Conservation (phyloP, 1,140 invertebrate genomes). For the Gryon sp. region DNA sequence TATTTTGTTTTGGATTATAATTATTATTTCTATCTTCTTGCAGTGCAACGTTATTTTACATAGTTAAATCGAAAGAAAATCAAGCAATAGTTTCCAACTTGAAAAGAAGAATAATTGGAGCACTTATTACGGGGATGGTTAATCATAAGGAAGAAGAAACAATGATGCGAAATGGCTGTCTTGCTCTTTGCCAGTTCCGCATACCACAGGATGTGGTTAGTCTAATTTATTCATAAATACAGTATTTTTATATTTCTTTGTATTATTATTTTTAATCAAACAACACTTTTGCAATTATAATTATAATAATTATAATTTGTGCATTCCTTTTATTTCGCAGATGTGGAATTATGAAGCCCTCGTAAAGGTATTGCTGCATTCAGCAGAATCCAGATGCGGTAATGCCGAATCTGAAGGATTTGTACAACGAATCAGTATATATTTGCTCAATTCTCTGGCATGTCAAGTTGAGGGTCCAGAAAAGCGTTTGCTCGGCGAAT, state of each 20-base stretch:
- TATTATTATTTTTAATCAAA: too few relatives aligned
- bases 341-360: slow-evolving; percentile 94
- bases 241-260: too few relatives aligned
- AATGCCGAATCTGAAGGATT: slow-evolving; percentile 92
- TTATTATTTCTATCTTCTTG: too few relatives aligned
- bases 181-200: slow-evolving; percentile 96
- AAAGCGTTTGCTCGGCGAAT: slow-evolving; percentile 92
- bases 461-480: slow-evolving; percentile 97
- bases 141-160: slow-evolving; percentile 90
- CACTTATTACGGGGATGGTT: slow-evolving; percentile 93
- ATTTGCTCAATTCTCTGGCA: slow-evolving; percentile 95
- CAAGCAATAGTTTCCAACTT: slow-evolving; percentile 83
- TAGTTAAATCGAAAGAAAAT: slow-evolving; percentile 91
- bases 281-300: too few relatives aligned
- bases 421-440: slow-evolving; percentile 96
- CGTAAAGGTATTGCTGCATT: slow-evolving; percentile 90
- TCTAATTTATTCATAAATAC: slow-evolving; percentile 53
- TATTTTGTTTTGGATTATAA: too few relatives aligned
- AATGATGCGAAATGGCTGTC: slow-evolving; percentile 97
- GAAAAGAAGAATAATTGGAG: slow-evolving; percentile 89
- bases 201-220: slow-evolving; percentile 96
- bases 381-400: too few relatives aligned
- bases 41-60: slow-evolving; percentile 96
- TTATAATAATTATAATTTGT: slow-evolving; percentile 10
- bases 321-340: too few relatives aligned